A percentile compares a stretch with the other conserved stretches of the same genome.
Evolutionary conservation across 2,888 invertebrate species (phyloP).

Genomic region (Asteroscopus sphinx): DNA sequence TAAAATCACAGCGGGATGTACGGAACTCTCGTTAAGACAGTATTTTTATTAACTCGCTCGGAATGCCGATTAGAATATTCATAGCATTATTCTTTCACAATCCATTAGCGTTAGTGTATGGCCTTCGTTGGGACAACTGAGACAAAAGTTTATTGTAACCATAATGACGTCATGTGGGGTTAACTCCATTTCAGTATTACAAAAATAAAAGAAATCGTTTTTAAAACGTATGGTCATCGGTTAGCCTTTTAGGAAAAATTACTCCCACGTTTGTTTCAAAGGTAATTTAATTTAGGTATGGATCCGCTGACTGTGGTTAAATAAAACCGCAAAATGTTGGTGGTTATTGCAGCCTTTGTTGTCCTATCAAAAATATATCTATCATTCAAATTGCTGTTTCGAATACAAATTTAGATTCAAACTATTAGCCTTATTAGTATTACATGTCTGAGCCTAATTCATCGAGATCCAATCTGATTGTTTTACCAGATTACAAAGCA

Average conservation of each 20-base stretch:
- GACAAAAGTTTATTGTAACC: constrained; percentile 63
- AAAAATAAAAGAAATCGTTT: constrained; percentile 42
- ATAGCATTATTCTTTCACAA: constrained; percentile 80
- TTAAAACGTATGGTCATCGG: constrained; percentile 26
- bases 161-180: constrained; percentile 56
- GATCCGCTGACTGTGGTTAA: constrained; percentile 20
- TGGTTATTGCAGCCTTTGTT: constrained; percentile 30
- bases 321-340: constrained; percentile 35
- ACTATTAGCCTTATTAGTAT: constrained; percentile 53
- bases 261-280: constrained; percentile 31
- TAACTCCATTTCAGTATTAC: constrained; percentile 44
- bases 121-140: constrained; percentile 57
- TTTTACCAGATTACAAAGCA: constrained; percentile 64
- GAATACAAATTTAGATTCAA: constrained; percentile 34
- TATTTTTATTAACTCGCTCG: constrained; percentile 86
- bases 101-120: constrained; percentile 73
- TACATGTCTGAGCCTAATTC: constrained; percentile 51
- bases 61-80: constrained; percentile 86
- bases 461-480: constrained; percentile 54
- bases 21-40: constrained; percentile 81
- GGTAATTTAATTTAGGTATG: constrained; percentile 48
- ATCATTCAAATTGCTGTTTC: constrained; percentile 22
- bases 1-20: constrained; percentile 83
- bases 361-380: constrained; percentile 36
- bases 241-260: constrained; percentile 33